phyloP scores from a whole-genome alignment of 2,888 invertebrate genomes.

The Spodoptera exigua region DNA sequence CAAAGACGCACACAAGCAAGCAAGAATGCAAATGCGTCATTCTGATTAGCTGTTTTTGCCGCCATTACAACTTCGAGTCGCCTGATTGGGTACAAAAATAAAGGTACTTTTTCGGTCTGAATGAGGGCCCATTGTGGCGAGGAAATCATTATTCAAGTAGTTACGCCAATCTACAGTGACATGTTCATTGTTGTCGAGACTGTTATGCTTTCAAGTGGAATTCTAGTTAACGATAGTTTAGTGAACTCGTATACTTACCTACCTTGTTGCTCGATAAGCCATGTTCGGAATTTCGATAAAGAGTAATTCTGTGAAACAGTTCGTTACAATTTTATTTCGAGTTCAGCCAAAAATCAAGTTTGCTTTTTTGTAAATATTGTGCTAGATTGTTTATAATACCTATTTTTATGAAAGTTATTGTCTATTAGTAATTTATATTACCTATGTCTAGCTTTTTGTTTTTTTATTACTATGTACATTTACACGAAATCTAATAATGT shows the following conservation, averaged over 20 bases:
- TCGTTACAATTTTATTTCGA: no score
- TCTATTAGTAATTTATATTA: no score
- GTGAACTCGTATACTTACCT: constrained; percentile 38
- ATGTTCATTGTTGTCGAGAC: constrained; percentile 75
- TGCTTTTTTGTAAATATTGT: no score
- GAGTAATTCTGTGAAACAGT: constrained; percentile 4
- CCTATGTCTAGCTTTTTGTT: no score
- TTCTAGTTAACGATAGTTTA: constrained; percentile 41
- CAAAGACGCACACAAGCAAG: constrained; percentile 35
- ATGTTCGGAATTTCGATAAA: constrained; percentile 24
- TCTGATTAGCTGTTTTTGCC: constrained; percentile 57
- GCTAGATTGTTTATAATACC: no score
- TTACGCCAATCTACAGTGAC: constrained; percentile 79
- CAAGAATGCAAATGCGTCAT: constrained; percentile 55
- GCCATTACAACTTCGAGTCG: constrained; percentile 43
- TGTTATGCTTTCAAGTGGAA: constrained; percentile 32
- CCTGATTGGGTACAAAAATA: constrained; percentile 60
- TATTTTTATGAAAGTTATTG: no score
- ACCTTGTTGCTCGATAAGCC: constrained; percentile 17
- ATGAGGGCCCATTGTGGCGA: constrained; percentile 70
- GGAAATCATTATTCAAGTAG: constrained; percentile 85
- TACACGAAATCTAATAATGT: no score
- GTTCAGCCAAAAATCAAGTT: no score
- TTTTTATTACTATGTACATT: no score
- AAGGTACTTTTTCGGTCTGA: constrained; percentile 57